Evolutionary conservation across 2,888 invertebrate species (phyloP).

Genomic region (Melolontha melolontha): DNA sequence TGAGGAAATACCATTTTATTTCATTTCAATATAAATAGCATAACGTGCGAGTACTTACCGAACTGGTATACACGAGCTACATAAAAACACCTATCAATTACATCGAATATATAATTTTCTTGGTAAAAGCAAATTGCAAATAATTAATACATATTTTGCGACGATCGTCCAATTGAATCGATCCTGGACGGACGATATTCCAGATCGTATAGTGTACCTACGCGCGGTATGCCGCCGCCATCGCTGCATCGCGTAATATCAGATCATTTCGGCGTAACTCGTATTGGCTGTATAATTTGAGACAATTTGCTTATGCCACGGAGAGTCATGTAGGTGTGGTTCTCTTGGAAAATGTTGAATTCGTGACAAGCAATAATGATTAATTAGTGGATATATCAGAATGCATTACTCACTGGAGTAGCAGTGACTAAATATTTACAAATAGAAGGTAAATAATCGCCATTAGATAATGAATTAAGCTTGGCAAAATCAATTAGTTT

Average conservation of each 20-base stretch:
- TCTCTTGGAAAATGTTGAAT: slow-evolving; percentile 47
- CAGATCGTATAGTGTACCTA: too few relatives aligned
- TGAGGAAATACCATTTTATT: too few relatives aligned
- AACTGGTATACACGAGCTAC: background rate
- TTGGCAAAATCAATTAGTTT: slow-evolving; percentile 22
- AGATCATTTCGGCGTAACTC: slow-evolving; percentile 35
- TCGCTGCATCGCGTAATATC: slow-evolving; percentile 32
- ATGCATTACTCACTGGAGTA: slow-evolving; percentile 12
- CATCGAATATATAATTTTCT: background rate
- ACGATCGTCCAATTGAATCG: background rate
- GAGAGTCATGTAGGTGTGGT: slow-evolving; percentile 43
- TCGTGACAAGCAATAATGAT: slow-evolving; percentile 43
- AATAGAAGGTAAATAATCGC: slow-evolving; percentile 18
- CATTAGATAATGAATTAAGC: slow-evolving; percentile 23
- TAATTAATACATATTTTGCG: slow-evolving; percentile 16
- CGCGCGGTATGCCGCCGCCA: slow-evolving; percentile 13
- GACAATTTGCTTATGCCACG: slow-evolving; percentile 28
- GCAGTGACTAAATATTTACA: slow-evolving; percentile 7
- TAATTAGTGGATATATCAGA: slow-evolving; percentile 29
- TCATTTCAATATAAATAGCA: too few relatives aligned
- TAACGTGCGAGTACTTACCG: too few relatives aligned
- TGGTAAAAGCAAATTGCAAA: slow-evolving; percentile 1
- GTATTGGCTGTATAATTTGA: slow-evolving; percentile 37
- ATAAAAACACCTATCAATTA: slow-evolving; percentile 4
- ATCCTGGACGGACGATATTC: too few relatives aligned